These are phyloP conservation scores for Drosophila planitibia DNA, from an alignment of 2,888 invertebrate genomes.

Conservation along the genomic window DNA sequence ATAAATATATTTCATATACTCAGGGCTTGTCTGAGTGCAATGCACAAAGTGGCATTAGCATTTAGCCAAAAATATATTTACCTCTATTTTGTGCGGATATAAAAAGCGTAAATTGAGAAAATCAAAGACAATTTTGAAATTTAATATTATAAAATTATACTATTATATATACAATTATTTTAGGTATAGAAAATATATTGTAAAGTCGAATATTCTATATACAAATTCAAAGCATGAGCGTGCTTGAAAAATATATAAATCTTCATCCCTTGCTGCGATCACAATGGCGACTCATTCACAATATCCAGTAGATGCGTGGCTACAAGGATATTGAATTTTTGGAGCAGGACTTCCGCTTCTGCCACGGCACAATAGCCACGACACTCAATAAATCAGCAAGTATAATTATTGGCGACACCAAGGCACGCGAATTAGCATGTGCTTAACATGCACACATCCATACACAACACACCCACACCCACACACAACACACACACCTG, in stretches of 20 bases:
- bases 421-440: slow-evolving; percentile 30
- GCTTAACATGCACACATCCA: not conserved
- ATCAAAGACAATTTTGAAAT: no score
- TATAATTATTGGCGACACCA: slow-evolving; percentile 66
- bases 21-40: not conserved
- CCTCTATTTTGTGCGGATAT: not conserved
- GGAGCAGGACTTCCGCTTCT: slow-evolving; percentile 35
- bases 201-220: not conserved
- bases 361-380: slow-evolving; percentile 39
- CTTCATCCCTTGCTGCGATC: slow-evolving; percentile 29
- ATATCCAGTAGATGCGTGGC: slow-evolving; percentile 48
- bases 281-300: slow-evolving; percentile 72
- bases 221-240: not conserved
- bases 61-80: not conserved
- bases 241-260: not conserved
- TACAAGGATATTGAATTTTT: not conserved
- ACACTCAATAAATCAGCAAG: slow-evolving; percentile 79
- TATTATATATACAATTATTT: not conserved
- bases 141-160: no score
- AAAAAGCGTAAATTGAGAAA: not conserved
- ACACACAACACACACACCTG: slow-evolving; percentile 3
- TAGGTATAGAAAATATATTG: not conserved
- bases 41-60: not conserved
- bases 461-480: not conserved
- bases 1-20: slow-evolving; percentile 12